Base-by-base conservation (phyloP, 2,113 vertebrate species). In the Chroicocephalus ridibundus region DNA sequence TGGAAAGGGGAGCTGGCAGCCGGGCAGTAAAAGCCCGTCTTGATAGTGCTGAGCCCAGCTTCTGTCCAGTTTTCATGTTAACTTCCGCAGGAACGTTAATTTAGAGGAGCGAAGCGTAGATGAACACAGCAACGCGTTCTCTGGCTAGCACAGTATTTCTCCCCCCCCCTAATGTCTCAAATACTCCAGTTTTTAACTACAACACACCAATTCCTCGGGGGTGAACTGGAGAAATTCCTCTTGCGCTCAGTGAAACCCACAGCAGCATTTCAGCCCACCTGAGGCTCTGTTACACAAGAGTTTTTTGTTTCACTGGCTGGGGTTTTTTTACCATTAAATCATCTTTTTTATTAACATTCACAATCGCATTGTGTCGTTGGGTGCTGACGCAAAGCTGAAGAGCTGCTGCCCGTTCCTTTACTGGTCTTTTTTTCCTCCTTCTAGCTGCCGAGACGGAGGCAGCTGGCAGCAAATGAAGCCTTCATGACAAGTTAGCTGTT, bases 321-420 rank as follows among this genome's bases (percentile, higher is more conserved):
- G 7, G 8, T 4, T 13, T 31, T 77, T 65, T 46, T 44, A 29
- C n/a, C 32, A 18, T 32, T 32, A 25, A 55, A 36, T 8, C 46
- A 3, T 15, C 16, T 13, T 58, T 89, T 64, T 57, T 52, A 27
- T 54, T 58, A 13, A 26, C 49, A 31, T 6, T 32, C 44, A 24
- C 38, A 10, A 6, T 4, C 0, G 1, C 64, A 6, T 31, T 7
- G 29, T 6, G 51, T 2, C 15, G n/a, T 65, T 44, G 44, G 55
- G 19, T 25, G 78, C 6, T n/a, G 46, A 24, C 40, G 36, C 18
- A 21, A 40, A 79, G 82, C 88, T 58, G 31, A 82, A 24, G 51
- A 80, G 51, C 80, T 90, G n/a, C 49, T 69, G 34, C 42, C 42
- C 62, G 11, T 18, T 64, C 70, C 51, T 62, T 42, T 22, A 36